Evolutionary conservation across 23 tunicate species (phyloP), one percentile per base, ranked within the genome.

Genomic region (Trididemnum miniatum): DNA sequence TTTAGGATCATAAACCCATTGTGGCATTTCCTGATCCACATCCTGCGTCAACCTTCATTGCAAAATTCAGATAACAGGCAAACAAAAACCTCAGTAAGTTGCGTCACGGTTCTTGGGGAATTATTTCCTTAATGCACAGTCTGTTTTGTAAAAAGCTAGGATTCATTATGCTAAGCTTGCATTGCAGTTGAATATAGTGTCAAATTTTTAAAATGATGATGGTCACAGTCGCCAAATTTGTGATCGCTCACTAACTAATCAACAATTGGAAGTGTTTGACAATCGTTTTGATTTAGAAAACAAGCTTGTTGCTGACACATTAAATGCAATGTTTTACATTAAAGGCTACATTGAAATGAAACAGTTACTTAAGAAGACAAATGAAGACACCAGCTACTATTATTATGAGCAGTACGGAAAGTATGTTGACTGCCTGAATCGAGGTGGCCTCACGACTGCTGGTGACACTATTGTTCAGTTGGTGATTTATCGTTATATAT

Each of bases 121-220:
- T 4, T 69, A 69, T 31, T 69, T 69, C 38, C 28, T 69, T 9
- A 69, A 69, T 34, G 75, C 75, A 29, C 38, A 69, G 39, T 32
- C 75, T 3, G 75, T 31, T 30, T 4, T 31, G 22, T 35, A 69
- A 69, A 69, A 69, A 69, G 75, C 39, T 27, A 31, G 25, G 4
- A 69, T 69, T 34, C 75, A 69, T 34, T 22, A 69, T 69, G 75
- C 75, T n/a, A 34, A 69, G 39, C 75, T 69, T 31, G 75, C 75
- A 27, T 15, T 31, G 39, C 15, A 31, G 31, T 30, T 69, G 22
- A 25, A 22, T 62, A 4, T 62, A 22, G 54, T 44, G 9, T 44
- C 15, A 9, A 15, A 44, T 7, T 44, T 15, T 9, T 15, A 44
- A 44, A 7, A 9, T 44, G 54, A 44, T 44, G 12, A 44, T n/a